Evolutionary conservation across 2,113 vertebrate genomes (phyloP).

Genomic region (Okapia johnstoni): DNA sequence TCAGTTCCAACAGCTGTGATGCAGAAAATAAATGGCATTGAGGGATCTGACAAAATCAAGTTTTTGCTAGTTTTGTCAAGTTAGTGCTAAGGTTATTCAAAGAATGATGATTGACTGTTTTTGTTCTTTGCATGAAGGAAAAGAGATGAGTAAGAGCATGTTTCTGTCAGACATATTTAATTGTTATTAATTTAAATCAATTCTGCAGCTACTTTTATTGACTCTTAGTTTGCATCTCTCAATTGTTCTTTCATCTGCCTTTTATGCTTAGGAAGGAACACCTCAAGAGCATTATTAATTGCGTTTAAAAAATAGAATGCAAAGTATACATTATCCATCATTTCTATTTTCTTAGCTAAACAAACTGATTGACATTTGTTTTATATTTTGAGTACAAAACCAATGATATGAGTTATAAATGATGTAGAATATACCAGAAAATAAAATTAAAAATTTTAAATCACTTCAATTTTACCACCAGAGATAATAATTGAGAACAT

Average conservation of each 20-base stretch:
- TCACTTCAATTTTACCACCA: not conserved
- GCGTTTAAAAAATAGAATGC: not conserved
- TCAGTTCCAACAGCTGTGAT: not conserved
- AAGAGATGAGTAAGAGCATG: not conserved
- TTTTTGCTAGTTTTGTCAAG: not conserved
- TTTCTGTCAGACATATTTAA: not conserved
- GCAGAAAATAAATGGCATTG: not conserved
- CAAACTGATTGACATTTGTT: not conserved
- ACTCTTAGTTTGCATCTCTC: not conserved
- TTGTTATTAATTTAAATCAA: not conserved
- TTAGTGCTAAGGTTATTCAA: not conserved
- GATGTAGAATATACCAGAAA: not conserved
- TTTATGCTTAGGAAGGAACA: not conserved
- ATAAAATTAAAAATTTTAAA: not conserved
- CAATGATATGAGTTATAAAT: not conserved
- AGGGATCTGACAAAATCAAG: not conserved
- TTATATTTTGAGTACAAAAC: not conserved
- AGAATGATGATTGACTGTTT: not conserved
- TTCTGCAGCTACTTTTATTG: not conserved
- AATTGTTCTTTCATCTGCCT: not conserved
- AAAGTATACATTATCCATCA: not conserved
- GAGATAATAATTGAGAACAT: not conserved
- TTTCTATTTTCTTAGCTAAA: not conserved
- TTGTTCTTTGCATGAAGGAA: not conserved
- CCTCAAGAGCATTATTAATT: not conserved